Conservation (phyloP, 2,113 vertebrate genomes). For the Lynx canadensis region DNA sequence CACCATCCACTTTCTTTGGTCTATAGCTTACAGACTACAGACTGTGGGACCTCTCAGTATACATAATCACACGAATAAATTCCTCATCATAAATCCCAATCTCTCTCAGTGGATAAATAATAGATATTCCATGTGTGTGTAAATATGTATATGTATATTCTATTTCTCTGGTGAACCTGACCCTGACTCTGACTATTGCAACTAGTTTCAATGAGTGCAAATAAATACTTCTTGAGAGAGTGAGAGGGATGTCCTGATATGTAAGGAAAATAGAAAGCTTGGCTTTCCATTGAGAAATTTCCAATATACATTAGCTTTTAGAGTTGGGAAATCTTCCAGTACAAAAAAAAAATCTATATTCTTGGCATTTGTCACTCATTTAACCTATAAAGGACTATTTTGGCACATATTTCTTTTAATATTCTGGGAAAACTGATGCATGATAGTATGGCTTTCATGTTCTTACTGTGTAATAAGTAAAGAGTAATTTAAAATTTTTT, state of each 20-base stretch:
- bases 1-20: not conserved
- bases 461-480: not conserved
- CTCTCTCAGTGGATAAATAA: not conserved
- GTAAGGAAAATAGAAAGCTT: not conserved
- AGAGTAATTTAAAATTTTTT: not conserved
- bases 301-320: not conserved
- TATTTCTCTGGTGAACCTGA: not conserved
- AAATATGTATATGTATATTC: not conserved
- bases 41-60: not conserved
- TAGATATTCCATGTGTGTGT: not conserved
- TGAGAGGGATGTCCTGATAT: not conserved
- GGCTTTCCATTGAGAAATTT: not conserved
- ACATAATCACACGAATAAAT: not conserved
- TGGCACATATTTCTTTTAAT: not conserved
- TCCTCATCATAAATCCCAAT: not conserved
- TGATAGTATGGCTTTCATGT: not conserved
- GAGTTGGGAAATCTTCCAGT: not conserved
- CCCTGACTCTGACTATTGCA: not conserved
- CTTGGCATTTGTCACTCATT: not conserved
- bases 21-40: not conserved
- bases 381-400: not conserved
- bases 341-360: not conserved
- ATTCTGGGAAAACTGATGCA: not conserved
- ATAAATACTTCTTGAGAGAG: not conserved
- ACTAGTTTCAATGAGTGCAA: not conserved